phyloP scores from a whole-genome alignment of 2,113 vertebrate genomes.

The Natator depressus region DNA sequence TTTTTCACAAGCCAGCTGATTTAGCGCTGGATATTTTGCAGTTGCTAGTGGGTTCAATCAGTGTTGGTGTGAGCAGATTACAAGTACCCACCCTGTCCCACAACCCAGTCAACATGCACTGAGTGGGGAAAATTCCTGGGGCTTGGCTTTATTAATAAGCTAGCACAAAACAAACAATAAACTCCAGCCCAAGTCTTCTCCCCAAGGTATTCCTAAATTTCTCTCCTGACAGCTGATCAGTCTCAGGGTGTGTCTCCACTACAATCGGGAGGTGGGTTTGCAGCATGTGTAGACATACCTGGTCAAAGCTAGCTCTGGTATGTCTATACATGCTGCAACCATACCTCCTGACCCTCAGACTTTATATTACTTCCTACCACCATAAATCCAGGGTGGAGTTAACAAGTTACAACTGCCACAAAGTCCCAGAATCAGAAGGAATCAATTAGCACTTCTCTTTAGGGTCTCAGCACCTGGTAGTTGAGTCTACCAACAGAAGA shows the following conservation, averaged over 20 bases:
- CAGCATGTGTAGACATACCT: background rate
- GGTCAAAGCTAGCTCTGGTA: background rate
- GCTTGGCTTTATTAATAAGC: background rate
- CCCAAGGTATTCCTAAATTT: background rate
- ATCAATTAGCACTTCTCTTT: background rate
- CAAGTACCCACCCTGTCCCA: background rate
- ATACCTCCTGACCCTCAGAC: background rate
- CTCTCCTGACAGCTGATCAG: background rate
- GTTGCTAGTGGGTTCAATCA: background rate
- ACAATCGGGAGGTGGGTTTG: background rate
- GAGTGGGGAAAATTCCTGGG: background rate
- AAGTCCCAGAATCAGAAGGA: background rate
- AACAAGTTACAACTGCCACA: background rate
- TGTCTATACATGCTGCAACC: too few species aligned
- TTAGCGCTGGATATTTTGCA: background rate
- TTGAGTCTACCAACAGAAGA: background rate
- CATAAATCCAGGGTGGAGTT: background rate
- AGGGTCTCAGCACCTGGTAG: background rate
- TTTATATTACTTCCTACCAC: background rate
- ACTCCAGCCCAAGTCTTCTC: background rate
- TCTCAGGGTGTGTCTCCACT: background rate
- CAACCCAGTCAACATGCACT: background rate
- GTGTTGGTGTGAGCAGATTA: background rate
- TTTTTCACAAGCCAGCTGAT: background rate
- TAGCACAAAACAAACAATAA: background rate